Percentiles rank a stretch among this genome's conserved stretches.
These are phyloP conservation scores for Drosophila meridiana DNA, from an alignment of 2,888 invertebrate genomes.

Conservation along the genomic window DNA sequence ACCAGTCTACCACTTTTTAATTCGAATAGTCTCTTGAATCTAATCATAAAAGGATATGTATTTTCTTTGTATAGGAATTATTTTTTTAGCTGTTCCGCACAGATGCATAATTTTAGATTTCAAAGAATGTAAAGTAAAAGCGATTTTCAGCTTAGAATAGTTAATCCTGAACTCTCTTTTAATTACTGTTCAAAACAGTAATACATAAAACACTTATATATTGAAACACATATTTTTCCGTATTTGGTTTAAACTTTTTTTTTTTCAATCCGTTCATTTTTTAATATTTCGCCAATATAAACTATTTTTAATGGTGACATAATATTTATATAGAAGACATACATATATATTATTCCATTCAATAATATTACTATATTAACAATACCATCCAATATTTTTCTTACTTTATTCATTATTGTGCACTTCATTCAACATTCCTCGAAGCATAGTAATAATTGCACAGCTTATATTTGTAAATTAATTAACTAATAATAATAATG, in stretches of 20 bases:
- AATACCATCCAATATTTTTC: neutral
- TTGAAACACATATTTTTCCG: too few relatives aligned
- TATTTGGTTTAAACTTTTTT: neutral
- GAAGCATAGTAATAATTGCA: slow-evolving; percentile 24
- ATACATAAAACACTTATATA: too few relatives aligned
- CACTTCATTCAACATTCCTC: slow-evolving; percentile 24
- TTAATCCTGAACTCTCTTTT: too few relatives aligned
- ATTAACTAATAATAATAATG: slow-evolving; percentile 3
- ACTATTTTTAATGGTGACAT: neutral
- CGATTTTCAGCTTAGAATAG: too few relatives aligned
- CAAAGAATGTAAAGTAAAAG: too few relatives aligned
- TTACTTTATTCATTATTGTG: slow-evolving; percentile 45
- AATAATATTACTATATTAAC: neutral
- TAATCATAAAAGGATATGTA: too few relatives aligned
- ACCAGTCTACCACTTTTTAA: too few relatives aligned
- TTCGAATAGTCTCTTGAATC: too few relatives aligned
- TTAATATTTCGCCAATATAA: neutral
- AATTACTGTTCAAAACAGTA: too few relatives aligned
- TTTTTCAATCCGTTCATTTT: neutral
- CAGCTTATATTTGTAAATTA: slow-evolving; percentile 22
- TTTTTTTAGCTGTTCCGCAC: too few relatives aligned
- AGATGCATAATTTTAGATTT: too few relatives aligned
- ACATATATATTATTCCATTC: neutral
- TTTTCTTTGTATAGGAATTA: too few relatives aligned
- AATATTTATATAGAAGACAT: slow-evolving; percentile 1